Conservation (phyloP, 2,113 vertebrate genomes). For the Nycticorax nycticorax region DNA sequence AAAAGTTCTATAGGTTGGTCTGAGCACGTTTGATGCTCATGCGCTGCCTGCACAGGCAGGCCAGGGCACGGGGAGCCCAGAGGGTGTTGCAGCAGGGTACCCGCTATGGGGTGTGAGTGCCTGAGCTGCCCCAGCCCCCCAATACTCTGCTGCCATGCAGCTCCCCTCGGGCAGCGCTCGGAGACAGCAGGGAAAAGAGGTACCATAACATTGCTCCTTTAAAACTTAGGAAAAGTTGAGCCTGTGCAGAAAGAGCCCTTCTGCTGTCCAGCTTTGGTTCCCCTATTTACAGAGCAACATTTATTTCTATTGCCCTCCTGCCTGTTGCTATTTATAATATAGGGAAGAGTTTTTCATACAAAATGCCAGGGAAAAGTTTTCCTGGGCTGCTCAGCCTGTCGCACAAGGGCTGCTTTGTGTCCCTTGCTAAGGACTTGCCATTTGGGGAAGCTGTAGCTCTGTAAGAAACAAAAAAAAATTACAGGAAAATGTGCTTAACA, state of each 20-base stretch:
- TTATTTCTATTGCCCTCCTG: slow-evolving; percentile 31
- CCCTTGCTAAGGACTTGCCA: neutral
- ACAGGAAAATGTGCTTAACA: neutral
- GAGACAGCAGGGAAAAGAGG: neutral
- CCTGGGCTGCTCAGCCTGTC: neutral
- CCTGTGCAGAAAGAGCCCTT: slow-evolving; percentile 12
- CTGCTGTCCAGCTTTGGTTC: neutral
- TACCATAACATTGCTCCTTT: neutral
- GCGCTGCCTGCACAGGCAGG: neutral
- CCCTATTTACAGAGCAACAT: slow-evolving; percentile 39
- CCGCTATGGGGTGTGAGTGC: neutral
- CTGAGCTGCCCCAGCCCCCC: neutral
- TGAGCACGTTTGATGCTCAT: neutral
- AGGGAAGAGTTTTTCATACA: neutral
- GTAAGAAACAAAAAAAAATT: neutral
- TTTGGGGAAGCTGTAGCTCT: slow-evolving; percentile 25
- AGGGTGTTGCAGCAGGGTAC: neutral
- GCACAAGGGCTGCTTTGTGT: slow-evolving; percentile 31
- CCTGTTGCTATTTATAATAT: slow-evolving; percentile 44
- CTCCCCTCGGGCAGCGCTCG: fast-evolving
- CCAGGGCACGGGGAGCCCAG: neutral
- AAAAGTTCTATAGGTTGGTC: neutral
- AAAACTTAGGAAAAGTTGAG: neutral
- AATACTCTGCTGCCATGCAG: neutral
- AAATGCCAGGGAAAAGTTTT: slow-evolving; percentile 30